Evolutionary conservation across 2,888 invertebrate species (phyloP).

Genomic region (Eledone cirrhosa): DNA sequence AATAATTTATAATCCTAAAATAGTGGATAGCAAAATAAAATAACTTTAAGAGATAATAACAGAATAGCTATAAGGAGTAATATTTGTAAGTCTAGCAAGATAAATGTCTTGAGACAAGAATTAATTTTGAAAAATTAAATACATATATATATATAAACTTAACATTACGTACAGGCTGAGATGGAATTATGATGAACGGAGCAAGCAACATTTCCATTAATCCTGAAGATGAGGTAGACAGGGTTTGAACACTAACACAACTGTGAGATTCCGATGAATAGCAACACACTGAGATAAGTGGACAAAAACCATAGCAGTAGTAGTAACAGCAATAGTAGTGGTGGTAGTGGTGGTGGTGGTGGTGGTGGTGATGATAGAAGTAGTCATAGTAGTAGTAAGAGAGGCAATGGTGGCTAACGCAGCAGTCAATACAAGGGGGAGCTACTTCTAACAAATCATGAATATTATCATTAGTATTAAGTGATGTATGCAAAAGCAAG

Average conservation of each 20-base stretch:
- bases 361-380: not conserved
- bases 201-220: slow-evolving; percentile 23
- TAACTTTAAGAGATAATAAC: too few relatives aligned
- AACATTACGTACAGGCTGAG: slow-evolving; percentile 23
- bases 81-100: too few relatives aligned
- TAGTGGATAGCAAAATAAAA: too few relatives aligned
- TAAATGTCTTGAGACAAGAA: too few relatives aligned
- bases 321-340: not conserved
- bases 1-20: too few relatives aligned
- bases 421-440: slow-evolving; percentile 3
- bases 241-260: slow-evolving; percentile 26
- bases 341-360: not conserved
- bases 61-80: too few relatives aligned
- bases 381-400: not conserved
- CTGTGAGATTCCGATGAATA: slow-evolving; percentile 16
- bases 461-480: slow-evolving; percentile 22
- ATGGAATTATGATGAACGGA: slow-evolving; percentile 26
- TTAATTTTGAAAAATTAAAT: too few relatives aligned
- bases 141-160: not conserved
- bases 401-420: not conserved
- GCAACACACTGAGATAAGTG: slow-evolving; percentile 28
- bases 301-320: slow-evolving; percentile 19
- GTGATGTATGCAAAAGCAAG: slow-evolving; percentile 21
- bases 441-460: slow-evolving; percentile 12
- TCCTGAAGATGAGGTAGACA: slow-evolving; percentile 14